Conservation (phyloP, 1,140 invertebrate genomes). For the Orchesella cincta region DNA sequence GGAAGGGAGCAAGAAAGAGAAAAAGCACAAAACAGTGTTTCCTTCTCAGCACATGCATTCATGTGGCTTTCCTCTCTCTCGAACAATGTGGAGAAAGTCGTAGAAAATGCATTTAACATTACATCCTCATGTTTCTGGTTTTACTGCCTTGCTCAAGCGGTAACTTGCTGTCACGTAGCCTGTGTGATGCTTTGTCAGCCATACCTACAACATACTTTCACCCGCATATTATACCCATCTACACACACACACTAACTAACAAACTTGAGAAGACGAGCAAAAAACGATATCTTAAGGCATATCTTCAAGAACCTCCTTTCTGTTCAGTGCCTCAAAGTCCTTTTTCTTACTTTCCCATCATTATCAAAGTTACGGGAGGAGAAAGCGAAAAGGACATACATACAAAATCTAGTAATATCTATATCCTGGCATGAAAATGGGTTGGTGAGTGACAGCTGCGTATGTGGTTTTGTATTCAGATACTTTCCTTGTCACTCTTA, state of each 20-base stretch:
- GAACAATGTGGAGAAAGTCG: not conserved
- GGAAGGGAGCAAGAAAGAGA: not conserved
- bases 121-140: not conserved
- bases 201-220: not conserved
- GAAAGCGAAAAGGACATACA: not conserved
- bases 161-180: not conserved
- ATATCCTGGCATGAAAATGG: not conserved
- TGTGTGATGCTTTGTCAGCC: constrained; percentile 4
- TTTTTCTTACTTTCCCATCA: not conserved
- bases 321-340: not conserved
- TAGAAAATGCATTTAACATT: not conserved
- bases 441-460: not conserved
- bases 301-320: too few species aligned
- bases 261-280: too few species aligned
- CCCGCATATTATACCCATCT: not conserved
- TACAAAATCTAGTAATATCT: not conserved
- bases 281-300: too few species aligned
- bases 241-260: too few species aligned
- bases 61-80: not conserved
- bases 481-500: not conserved
- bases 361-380: not conserved
- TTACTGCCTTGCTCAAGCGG: not conserved
- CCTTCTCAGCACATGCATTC: not conserved
- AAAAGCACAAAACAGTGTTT: not conserved
- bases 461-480: constrained; percentile 1